Conservation (phyloP, 1,140 invertebrate species). For the Orchestia grillus region DNA sequence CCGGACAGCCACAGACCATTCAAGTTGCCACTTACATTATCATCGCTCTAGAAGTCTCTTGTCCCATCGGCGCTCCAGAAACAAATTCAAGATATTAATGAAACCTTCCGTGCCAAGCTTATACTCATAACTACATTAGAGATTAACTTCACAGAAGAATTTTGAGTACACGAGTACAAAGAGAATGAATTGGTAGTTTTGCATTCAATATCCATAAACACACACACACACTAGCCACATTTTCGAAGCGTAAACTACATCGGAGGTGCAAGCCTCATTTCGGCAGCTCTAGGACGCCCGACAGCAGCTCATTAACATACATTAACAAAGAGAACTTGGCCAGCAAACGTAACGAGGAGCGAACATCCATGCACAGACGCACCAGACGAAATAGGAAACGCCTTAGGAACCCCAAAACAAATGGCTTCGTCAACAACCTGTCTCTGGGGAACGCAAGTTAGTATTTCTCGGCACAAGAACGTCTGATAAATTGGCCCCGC, state of each 20-base stretch:
- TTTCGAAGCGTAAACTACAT: background rate
- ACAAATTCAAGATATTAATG: background rate
- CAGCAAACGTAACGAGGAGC: background rate
- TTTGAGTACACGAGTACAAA: background rate
- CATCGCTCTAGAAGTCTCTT: too few relatives aligned
- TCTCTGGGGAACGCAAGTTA: background rate
- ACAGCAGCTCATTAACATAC: background rate
- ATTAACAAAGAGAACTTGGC: background rate
- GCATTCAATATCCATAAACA: background rate
- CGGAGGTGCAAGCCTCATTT: background rate
- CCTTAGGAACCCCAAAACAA: background rate
- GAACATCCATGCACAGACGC: background rate
- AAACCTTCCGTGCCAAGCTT: background rate
- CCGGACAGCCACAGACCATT: too few relatives aligned
- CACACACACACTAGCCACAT: background rate
- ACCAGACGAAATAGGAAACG: background rate
- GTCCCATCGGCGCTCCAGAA: background rate
- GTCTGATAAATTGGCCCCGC: background rate
- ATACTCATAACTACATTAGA: background rate
- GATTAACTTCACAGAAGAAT: background rate
- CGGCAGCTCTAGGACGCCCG: background rate
- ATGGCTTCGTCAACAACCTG: background rate
- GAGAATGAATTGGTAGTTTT: background rate
- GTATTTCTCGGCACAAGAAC: conserved; percentile 4
- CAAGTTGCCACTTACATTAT: too few relatives aligned